Conservation (phyloP, 2,113 vertebrate genomes). For the Acinonyx jubatus region DNA sequence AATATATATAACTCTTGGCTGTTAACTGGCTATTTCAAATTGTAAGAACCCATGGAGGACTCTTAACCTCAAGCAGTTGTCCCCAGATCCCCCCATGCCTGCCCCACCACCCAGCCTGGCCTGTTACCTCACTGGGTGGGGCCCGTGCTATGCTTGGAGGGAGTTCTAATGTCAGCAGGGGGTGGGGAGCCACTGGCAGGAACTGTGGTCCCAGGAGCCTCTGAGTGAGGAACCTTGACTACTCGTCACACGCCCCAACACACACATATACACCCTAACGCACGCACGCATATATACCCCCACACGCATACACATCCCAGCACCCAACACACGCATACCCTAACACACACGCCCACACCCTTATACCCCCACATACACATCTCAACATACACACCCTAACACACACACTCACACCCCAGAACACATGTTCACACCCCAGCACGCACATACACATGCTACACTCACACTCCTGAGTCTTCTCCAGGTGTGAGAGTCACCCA, state of each 20-base stretch:
- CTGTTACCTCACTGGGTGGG: neutral
- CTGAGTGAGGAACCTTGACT: neutral
- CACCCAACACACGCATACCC: no score
- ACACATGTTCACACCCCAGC: neutral
- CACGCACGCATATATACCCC: neutral
- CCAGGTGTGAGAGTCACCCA: neutral
- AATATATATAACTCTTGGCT: neutral
- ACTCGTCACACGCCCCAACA: neutral
- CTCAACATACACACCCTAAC: no score
- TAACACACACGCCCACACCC: neutral
- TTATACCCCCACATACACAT: neutral
- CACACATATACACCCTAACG: neutral
- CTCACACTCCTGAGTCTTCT: neutral
- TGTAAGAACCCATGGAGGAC: slow-evolving; percentile 19
- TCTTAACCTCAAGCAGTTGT: neutral
- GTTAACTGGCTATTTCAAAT: slow-evolving; percentile 29
- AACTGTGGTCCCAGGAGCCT: neutral
- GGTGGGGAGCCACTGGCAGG: neutral
- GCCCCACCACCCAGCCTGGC: neutral
- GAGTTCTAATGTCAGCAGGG: neutral
- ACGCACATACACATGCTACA: neutral
- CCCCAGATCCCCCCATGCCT: neutral
- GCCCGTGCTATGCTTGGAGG: neutral
- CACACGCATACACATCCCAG: no score
- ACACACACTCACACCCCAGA: neutral